Evolutionary conservation across 2,113 vertebrate species (phyloP).

Genomic region (Oreochromis tanganicae): DNA sequence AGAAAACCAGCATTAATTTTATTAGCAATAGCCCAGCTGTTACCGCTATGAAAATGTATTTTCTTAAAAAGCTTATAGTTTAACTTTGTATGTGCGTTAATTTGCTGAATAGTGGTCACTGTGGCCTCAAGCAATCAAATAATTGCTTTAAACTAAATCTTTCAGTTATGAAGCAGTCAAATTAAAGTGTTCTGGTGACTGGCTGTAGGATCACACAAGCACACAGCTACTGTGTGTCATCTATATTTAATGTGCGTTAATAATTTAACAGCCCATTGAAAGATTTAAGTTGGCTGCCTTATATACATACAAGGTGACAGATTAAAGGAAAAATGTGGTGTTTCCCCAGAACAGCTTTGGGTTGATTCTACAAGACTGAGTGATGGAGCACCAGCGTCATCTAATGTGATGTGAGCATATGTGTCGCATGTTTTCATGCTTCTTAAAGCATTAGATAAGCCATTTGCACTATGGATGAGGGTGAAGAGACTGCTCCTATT

Average conservation of each 20-base stretch:
- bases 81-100: background rate
- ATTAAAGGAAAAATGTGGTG: background rate
- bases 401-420: background rate
- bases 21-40: background rate
- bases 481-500: background rate
- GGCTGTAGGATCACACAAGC: background rate
- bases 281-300: slow-evolving; percentile 18
- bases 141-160: background rate
- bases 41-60: background rate
- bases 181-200: background rate
- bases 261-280: slow-evolving; percentile 50
- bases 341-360: background rate
- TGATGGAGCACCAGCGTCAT: background rate
- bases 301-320: background rate
- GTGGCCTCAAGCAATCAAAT: background rate
- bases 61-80: background rate
- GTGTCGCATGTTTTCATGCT: background rate
- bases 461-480: background rate
- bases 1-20: background rate
- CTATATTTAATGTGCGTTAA: slow-evolving; percentile 50
- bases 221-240: background rate
- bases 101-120: background rate
- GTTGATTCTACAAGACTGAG: background rate
- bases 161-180: background rate
- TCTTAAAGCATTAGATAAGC: background rate